Base-by-base conservation (phyloP, 92 coral and sea anemone species). In the Nematostella vectensis region DNA sequence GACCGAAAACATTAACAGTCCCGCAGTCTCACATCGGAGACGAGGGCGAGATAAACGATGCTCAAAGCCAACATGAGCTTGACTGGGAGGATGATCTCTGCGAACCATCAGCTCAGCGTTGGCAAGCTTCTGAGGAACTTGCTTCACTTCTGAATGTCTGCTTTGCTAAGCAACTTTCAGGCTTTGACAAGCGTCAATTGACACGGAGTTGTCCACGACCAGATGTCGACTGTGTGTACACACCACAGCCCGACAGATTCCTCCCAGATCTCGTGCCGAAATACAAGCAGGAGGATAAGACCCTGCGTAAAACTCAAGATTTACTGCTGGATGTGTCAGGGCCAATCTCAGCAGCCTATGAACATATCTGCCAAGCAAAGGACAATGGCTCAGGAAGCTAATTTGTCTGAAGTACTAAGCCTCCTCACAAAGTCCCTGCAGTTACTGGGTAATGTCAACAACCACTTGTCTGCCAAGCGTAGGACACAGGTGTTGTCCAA, bases 51-150 rank as follows among this genome's bases (percentile, higher is more conserved):
- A 28, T 29, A 3, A 30, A 45, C 22, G 58, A 55, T 42, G 43
- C 57, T 19, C 50, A 22, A 23, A 26, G 27, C 29, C 56, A 60
- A 31, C 29, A 29, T 23, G 59, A 64, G 31, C 47, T 50, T 18
- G 42, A 37, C 3, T 55, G 59, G 19, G 62, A 54, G 3, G 74
- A 67, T 6, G 70, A 75, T 28, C 29, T 28, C 1, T 29, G 42
- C 47, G 68, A 65, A 44, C 21, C 67, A 10, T 65, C 71, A 36
- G 59, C 68, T 58, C 67, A 47, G 57, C 31, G 73, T 4, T 75
- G 75, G 70, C 65, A 75, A 59, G 75, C 70, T 37, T 59, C 82
- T 18, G 75, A 75, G 54, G 75, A 75, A 59, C 75, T 68, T 15
- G 58, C 69, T 22, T 61, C 70, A 18, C 42, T 68, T 27, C 69